Conservation (phyloP, 2,888 invertebrate species). For the Scaptomyza parva region DNA sequence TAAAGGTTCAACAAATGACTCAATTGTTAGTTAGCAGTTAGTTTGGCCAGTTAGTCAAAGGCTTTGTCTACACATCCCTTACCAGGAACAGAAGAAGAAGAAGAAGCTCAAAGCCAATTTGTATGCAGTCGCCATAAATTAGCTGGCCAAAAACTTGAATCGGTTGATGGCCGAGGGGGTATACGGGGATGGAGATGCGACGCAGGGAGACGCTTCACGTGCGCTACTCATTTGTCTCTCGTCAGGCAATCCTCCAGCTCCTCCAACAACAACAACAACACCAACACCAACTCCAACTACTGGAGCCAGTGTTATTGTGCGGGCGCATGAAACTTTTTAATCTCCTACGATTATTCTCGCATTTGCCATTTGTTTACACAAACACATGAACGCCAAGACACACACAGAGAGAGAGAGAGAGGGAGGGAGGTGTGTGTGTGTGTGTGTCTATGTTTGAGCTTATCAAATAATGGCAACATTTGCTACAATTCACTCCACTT, state of each 20-base stretch:
- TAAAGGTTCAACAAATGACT: constrained; percentile 12
- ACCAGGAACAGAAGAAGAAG: background rate
- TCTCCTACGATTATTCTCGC: constrained; percentile 84
- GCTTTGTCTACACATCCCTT: constrained; percentile 7
- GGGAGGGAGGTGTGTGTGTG: background rate
- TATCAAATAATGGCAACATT: constrained; percentile 83
- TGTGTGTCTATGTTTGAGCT: constrained; percentile 74
- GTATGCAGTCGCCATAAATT: constrained; percentile 76
- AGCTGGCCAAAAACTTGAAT: constrained; percentile 57
- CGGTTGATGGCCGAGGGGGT: constrained; percentile 2
- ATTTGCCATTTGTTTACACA: constrained; percentile 82
- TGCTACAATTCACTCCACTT: constrained; percentile 68
- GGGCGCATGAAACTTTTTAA: constrained; percentile 82
- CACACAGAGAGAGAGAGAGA: background rate
- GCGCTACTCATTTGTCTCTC: constrained; percentile 75
- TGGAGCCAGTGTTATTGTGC: constrained; percentile 27
- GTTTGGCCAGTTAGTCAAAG: constrained; percentile 30
- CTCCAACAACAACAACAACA: no score
- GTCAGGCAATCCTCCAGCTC: constrained; percentile 43
- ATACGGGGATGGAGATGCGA: background rate
- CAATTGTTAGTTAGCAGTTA: constrained; percentile 30
- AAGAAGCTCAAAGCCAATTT: constrained; percentile 58
- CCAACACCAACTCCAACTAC: no score
- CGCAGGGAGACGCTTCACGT: constrained; percentile 66
- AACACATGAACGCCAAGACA: constrained; percentile 59